Evolutionary conservation across 2,888 invertebrate species (phyloP).

Genomic region (Scotopteryx bipunctaria): DNA sequence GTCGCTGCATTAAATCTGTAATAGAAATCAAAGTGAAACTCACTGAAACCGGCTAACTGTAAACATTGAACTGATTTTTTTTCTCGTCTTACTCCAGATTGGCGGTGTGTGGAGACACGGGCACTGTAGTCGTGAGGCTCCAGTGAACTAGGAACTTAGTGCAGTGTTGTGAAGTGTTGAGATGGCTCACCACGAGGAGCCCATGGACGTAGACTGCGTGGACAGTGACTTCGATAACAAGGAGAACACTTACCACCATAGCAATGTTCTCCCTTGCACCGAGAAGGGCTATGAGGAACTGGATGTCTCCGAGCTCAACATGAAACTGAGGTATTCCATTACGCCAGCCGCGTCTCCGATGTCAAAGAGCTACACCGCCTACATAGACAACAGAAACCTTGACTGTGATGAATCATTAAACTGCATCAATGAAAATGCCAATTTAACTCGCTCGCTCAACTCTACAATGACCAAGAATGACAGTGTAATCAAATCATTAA

Average conservation of each 20-base stretch:
- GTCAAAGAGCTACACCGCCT: slow-evolving; percentile 70
- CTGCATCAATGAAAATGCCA: slow-evolving; percentile 49
- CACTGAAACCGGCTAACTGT: slow-evolving; percentile 65
- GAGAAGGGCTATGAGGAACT: slow-evolving; percentile 76
- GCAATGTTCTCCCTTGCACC: slow-evolving; percentile 65
- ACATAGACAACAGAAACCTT: slow-evolving; percentile 50
- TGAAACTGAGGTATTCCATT: slow-evolving; percentile 73
- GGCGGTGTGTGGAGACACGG: slow-evolving; percentile 41
- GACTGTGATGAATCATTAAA: slow-evolving; percentile 53
- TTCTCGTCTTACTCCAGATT: slow-evolving; percentile 51
- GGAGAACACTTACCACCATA: slow-evolving; percentile 68
- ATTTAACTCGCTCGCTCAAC: slow-evolving; percentile 66
- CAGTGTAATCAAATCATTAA: slow-evolving; percentile 52
- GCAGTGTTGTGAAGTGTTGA: slow-evolving; percentile 37
- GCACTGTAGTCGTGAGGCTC: slow-evolving; percentile 23
- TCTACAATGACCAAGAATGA: slow-evolving; percentile 59
- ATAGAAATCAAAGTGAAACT: slow-evolving; percentile 78
- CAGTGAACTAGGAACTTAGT: slow-evolving; percentile 24
- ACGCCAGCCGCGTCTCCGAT: slow-evolving; percentile 73
- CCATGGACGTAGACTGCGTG: slow-evolving; percentile 70
- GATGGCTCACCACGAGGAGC: slow-evolving; percentile 71
- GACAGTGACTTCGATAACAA: slow-evolving; percentile 74
- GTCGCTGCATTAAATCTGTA: slow-evolving; percentile 56
- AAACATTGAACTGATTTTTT: slow-evolving; percentile 71
- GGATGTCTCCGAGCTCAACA: slow-evolving; percentile 73